Conservation (phyloP, 2,888 invertebrate species). For the Scaptomyza parva region DNA sequence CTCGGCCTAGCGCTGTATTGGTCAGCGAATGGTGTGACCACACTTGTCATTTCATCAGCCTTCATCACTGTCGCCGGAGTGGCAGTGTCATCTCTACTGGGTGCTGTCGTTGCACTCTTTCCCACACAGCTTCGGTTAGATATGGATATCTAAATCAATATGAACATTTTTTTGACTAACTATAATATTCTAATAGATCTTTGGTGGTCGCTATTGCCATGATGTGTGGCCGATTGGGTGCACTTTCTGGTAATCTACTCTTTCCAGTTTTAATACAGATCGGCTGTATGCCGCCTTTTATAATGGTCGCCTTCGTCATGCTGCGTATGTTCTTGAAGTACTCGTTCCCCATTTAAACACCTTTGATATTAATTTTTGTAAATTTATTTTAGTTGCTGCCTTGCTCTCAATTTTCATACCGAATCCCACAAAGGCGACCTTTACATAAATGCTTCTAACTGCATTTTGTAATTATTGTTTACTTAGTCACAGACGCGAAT, state of each 20-base stretch:
- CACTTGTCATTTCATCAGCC: slow-evolving; percentile 86
- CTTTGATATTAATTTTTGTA: background rate
- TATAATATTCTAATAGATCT: slow-evolving; percentile 22
- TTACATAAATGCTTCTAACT: slow-evolving; percentile 41
- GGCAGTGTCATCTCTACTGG: slow-evolving; percentile 80
- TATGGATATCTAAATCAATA: background rate
- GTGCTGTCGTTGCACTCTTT: slow-evolving; percentile 80
- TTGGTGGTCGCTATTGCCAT: slow-evolving; percentile 90
- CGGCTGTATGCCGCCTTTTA: slow-evolving; percentile 90
- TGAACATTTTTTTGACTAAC: background rate
- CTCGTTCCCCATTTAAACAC: background rate
- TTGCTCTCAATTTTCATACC: slow-evolving; percentile 72
- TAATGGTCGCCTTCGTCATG: slow-evolving; percentile 88
- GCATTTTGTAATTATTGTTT: slow-evolving; percentile 4
- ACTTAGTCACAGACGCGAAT: background rate
- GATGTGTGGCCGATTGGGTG: slow-evolving; percentile 90
- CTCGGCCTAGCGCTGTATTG: slow-evolving; percentile 87
- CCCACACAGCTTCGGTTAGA: slow-evolving; percentile 83
- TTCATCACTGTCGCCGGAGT: slow-evolving; percentile 84
- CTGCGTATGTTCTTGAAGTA: slow-evolving; percentile 85
- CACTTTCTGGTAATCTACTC: slow-evolving; percentile 89
- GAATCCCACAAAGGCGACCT: slow-evolving; percentile 65
- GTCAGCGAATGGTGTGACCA: slow-evolving; percentile 86
- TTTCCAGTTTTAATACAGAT: slow-evolving; percentile 89
- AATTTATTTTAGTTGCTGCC: slow-evolving; percentile 59